These are phyloP conservation scores for Isurus oxyrinchus DNA, from an alignment of 2,113 vertebrate genomes.

Conservation along the genomic window DNA sequence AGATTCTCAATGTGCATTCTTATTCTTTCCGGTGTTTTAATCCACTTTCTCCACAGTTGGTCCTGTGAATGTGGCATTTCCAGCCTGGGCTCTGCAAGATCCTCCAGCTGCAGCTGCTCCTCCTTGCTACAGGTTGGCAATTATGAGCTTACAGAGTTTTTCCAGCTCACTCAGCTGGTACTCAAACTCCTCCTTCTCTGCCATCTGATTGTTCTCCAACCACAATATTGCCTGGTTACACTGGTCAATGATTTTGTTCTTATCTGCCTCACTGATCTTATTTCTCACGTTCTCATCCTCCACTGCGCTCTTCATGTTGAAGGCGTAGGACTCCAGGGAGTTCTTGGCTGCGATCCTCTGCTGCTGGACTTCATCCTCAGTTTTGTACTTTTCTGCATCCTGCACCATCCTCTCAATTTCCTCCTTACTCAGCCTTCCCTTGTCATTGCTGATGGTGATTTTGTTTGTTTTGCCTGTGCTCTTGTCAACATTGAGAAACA, in stretches of 20 bases:
- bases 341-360: slow-evolving; percentile 43
- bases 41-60: slow-evolving; percentile 42
- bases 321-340: slow-evolving; percentile 41
- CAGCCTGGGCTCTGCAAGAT: background rate
- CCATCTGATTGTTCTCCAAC: slow-evolving; percentile 41
- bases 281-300: slow-evolving; percentile 40
- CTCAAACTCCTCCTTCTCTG: slow-evolving; percentile 31
- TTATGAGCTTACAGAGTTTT: background rate
- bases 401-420: slow-evolving; percentile 43
- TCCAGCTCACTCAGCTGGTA: slow-evolving; percentile 29
- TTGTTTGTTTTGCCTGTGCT: slow-evolving; percentile 39
- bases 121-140: slow-evolving; percentile 33
- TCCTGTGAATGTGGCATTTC: background rate
- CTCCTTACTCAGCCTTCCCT: slow-evolving; percentile 43
- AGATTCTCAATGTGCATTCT: too few species aligned
- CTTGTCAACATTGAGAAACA: slow-evolving; percentile 39
- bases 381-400: slow-evolving; percentile 41
- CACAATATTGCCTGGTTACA: slow-evolving; percentile 37
- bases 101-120: background rate
- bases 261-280: slow-evolving; percentile 39
- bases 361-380: slow-evolving; percentile 41
- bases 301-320: slow-evolving; percentile 39
- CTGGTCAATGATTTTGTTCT: slow-evolving; percentile 38
- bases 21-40: too few species aligned
- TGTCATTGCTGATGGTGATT: slow-evolving; percentile 40